Conservation (phyloP, 2,797 vertebrate species). For the Basileuterus tristriatus region DNA sequence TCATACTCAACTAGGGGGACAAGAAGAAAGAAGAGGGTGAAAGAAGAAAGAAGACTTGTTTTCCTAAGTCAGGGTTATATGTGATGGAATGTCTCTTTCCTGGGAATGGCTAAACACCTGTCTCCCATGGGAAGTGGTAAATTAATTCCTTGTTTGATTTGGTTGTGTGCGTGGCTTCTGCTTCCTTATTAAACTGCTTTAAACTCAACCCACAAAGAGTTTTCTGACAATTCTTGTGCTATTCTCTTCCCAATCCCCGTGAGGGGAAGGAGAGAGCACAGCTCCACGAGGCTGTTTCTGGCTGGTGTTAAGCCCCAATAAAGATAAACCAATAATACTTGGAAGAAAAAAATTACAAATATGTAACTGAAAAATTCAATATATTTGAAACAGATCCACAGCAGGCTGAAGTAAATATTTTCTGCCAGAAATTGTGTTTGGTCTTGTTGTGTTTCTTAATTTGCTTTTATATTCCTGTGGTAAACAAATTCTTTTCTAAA, state of each 20-base stretch:
- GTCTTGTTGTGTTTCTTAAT: neutral
- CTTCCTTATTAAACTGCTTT: neutral
- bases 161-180: neutral
- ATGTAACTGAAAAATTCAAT: neutral
- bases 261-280: neutral
- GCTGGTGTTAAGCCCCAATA: neutral
- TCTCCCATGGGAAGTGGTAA: neutral
- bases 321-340: neutral
- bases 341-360: neutral
- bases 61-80: rapidly evolving
- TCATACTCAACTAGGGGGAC: neutral
- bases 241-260: neutral
- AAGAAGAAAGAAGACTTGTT: too few species aligned
- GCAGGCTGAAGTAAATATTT: neutral
- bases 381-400: neutral
- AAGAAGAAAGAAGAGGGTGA: neutral
- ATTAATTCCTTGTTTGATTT: neutral
- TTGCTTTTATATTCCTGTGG: neutral
- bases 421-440: neutral
- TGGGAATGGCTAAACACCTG: neutral
- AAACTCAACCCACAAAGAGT: neutral
- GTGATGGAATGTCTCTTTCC: neutral
- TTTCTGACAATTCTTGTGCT: neutral
- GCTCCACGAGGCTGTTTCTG: rapidly evolving
- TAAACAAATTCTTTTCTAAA: neutral